Evolutionary conservation across 2,888 invertebrate genomes (phyloP).

Genomic region (Tipula helvola): DNA sequence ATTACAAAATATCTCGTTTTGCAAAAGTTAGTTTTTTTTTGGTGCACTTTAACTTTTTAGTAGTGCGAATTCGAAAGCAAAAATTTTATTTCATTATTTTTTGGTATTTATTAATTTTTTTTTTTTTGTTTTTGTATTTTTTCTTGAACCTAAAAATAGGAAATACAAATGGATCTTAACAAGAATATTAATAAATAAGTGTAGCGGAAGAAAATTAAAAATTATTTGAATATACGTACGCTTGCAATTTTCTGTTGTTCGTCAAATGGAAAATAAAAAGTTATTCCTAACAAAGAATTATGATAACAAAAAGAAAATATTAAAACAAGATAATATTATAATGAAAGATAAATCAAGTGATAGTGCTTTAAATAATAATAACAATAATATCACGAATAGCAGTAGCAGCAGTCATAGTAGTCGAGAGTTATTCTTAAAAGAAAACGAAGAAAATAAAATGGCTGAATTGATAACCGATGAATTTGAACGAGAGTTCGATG

Average conservation of each 20-base stretch:
- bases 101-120: not conserved
- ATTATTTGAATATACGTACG: not conserved
- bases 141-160: not conserved
- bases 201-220: not conserved
- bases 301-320: constrained; percentile 6
- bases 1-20: not conserved
- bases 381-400: not conserved
- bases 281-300: not conserved
- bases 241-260: not conserved
- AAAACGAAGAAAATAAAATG: constrained; percentile 11
- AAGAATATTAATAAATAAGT: not conserved
- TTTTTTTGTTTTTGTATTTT: not conserved
- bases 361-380: not conserved
- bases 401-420: not conserved
- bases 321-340: not conserved
- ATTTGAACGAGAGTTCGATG: constrained; percentile 31
- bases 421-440: not conserved
- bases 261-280: not conserved
- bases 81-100: not conserved
- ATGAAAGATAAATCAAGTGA: not conserved
- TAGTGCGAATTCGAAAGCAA: not conserved
- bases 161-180: not conserved
- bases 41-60: not conserved
- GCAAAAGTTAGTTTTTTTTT: not conserved
- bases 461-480: constrained; percentile 19